Conservation (phyloP, 2,797 vertebrate species). For the Periparus ater region DNA sequence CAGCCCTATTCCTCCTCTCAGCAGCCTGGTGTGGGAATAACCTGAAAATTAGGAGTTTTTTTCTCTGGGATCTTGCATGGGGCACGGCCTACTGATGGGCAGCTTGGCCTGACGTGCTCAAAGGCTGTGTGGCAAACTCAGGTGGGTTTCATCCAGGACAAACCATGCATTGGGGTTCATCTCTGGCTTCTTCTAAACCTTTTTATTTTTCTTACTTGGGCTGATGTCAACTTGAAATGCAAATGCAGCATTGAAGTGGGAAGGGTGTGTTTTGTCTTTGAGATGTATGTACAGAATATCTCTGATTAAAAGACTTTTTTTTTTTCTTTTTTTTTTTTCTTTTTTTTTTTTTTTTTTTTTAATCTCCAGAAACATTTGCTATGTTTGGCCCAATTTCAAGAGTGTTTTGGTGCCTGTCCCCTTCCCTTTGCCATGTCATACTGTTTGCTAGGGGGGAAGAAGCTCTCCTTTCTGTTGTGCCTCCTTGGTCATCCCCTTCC, state of each 20-base stretch:
- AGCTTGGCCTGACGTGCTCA: background rate
- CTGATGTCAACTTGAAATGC: background rate
- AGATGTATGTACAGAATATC: background rate
- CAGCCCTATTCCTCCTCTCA: background rate
- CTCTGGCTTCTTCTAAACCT: background rate
- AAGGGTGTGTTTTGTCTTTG: background rate
- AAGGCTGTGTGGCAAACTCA: background rate
- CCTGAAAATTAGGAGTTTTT: rapidly evolving
- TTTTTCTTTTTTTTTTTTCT: background rate
- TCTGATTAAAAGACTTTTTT: background rate
- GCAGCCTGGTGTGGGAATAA: background rate
- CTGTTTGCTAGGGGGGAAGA: background rate
- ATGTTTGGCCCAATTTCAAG: background rate
- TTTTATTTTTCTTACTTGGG: background rate
- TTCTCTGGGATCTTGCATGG: background rate
- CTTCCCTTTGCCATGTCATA: background rate
- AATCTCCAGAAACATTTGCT: background rate
- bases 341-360: background rate
- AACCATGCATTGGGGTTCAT: rapidly evolving
- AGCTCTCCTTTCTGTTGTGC: background rate
- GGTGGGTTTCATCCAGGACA: background rate
- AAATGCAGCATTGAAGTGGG: background rate
- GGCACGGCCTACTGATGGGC: rapidly evolving
- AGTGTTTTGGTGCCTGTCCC: background rate
- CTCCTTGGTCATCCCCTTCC: background rate